Conservation (phyloP, 2,113 vertebrate genomes). For the Mustela lutreola region DNA sequence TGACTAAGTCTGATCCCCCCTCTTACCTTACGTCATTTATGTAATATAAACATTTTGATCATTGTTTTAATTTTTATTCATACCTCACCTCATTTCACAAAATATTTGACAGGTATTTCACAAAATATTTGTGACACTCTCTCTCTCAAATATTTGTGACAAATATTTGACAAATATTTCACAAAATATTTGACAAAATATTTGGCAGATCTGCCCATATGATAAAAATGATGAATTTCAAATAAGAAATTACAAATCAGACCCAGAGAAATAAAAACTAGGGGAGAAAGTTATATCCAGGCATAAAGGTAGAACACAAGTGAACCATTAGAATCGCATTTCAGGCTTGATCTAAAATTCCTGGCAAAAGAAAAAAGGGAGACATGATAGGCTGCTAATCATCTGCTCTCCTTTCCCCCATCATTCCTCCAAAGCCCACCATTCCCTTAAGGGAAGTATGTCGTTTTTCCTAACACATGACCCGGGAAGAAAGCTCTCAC, state of each 20-base stretch:
- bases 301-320: constrained; percentile 2
- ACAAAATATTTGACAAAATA: background rate
- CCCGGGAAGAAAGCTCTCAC: background rate
- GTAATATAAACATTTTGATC: background rate
- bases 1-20: background rate
- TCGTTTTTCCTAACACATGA: background rate
- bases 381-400: background rate
- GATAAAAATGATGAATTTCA: constrained; percentile 8
- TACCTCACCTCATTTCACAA: background rate
- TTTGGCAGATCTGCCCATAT: background rate
- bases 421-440: background rate
- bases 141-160: too few relatives aligned
- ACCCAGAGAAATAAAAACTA: constrained; percentile 33
- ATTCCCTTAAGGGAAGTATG: background rate
- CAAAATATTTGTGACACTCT: too few relatives aligned
- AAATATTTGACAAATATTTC: too few relatives aligned
- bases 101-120: background rate
- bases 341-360: constrained; percentile 42
- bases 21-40: background rate
- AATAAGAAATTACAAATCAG: constrained; percentile 45
- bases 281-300: background rate
- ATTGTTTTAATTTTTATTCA: constrained; percentile 36
- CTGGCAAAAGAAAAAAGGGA: constrained; percentile 8
- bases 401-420: background rate
- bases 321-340: constrained; percentile 28